Evolutionary conservation across 1,140 invertebrate species (phyloP), one percentile per base, ranked within the genome.

Genomic region (Asobara japonica): DNA sequence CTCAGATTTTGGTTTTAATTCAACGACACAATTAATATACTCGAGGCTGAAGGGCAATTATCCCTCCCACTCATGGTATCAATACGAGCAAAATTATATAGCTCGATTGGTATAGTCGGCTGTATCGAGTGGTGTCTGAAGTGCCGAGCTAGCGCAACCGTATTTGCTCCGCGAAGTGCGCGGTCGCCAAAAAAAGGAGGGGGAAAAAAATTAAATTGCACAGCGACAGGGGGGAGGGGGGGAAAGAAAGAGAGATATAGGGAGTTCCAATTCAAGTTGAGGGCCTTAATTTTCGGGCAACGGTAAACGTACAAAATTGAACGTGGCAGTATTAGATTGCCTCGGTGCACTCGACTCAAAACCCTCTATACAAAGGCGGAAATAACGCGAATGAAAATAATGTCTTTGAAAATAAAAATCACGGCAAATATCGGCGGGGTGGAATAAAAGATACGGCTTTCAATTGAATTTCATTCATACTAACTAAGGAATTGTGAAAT

Each of bases 251-350:
- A 13, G 4, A 56, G 51, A 31, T 13, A 62, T 5, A 48, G n/a
- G n/a, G 5, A 62, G 60, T 62, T 62, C 27, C 60, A 62, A 62
- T 62, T 62, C 60, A 31, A 29, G 60, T 29, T 29, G 27, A 62
- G 60, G 60, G 60, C 60, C 60, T 62, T 62, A 62, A 62, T 62
- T 62, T 62, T 62, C 27, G 60, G 60, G 29, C n/a, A 30, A 31
- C 27, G 60, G 29, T 29, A 62, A 62, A 62, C n/a, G n/a, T 62
- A 62, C 60, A 13, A 62, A 62, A 62, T 62, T 62, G 60, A 18
- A 62, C n/a, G 25, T 62, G 60, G 60, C 22, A 56, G 51, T 56
- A 56, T 62, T 62, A 62, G 60, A 62, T 62, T 62, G 60, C 27
- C 18, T 62, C 22, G 25, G 51, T 25, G 51, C 60, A 31, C 60